A percentile compares a stretch with the other conserved stretches of the same genome.
Conservation (phyloP, 2,888 invertebrate species). For the Drosophila acutilabella region DNA sequence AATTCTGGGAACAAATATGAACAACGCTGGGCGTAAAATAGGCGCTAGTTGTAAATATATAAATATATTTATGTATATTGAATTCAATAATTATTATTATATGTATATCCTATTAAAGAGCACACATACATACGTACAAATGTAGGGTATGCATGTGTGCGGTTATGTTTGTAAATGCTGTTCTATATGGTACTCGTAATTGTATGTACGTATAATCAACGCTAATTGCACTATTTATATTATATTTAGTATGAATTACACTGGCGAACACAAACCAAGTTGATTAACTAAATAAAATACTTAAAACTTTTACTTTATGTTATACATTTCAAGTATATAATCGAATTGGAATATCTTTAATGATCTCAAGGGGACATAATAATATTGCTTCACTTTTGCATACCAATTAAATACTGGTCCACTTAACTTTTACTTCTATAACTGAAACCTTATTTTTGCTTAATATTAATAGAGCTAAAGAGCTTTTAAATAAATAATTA, state of each 20-base stretch:
- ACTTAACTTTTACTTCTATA: conserved; percentile 7
- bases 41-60: conserved; percentile 68
- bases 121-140: conserved; percentile 21
- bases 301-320: neutral
- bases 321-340: neutral
- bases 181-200: conserved; percentile 56
- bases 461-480: conserved; percentile 17
- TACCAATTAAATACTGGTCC: conserved; percentile 47
- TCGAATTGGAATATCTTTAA: conserved; percentile 34
- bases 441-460: conserved; percentile 31
- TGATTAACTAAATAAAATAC: conserved; percentile 9
- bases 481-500: conserved; percentile 8
- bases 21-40: conserved; percentile 76
- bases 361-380: conserved; percentile 16
- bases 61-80: conserved; percentile 13
- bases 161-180: conserved; percentile 48
- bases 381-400: conserved; percentile 51
- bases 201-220: conserved; percentile 62
- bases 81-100: conserved; percentile 19
- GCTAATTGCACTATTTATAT: conserved; percentile 72
- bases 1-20: conserved; percentile 71
- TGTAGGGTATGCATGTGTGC: conserved; percentile 42
- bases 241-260: conserved; percentile 51
- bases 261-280: conserved; percentile 51
- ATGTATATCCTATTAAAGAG: conserved; percentile 24